Conservation (phyloP, 2,888 invertebrate genomes). For the Caenorhabditis sp. region DNA sequence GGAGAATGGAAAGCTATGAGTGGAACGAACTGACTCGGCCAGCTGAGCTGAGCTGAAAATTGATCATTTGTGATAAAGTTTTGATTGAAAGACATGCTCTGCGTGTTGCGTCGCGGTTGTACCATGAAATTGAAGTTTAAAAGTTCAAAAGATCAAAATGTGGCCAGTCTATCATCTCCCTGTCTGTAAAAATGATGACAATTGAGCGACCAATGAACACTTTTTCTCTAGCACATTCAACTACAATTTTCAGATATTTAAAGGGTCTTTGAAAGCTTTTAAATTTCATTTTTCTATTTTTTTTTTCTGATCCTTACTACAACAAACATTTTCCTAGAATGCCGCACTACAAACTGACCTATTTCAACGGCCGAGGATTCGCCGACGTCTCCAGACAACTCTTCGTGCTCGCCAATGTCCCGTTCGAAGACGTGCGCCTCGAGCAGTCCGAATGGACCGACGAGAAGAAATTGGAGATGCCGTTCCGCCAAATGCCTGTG, state of each 20-base stretch:
- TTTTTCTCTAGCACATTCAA: background rate
- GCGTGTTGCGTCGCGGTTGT: no score
- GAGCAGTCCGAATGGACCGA: constrained; percentile 39
- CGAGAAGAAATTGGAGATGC: constrained; percentile 18
- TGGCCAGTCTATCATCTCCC: no score
- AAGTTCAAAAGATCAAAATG: no score
- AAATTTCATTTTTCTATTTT: background rate
- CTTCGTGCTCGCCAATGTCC: constrained; percentile 40
- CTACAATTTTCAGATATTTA: background rate
- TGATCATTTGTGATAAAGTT: no score
- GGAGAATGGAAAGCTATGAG: no score
- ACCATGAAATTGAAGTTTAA: no score
- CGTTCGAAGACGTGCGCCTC: constrained; percentile 43
- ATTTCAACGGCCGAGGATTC: constrained; percentile 51
- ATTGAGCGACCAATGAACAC: no score
- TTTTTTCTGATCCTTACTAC: no score
- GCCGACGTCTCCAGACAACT: constrained; percentile 60
- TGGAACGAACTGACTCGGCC: no score
- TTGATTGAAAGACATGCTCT: no score
- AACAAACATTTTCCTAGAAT: background rate
- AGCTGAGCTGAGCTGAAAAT: no score
- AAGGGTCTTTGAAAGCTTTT: background rate
- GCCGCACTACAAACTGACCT: constrained; percentile 57
- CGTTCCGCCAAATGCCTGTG: constrained; percentile 64
- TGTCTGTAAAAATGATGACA: no score